phyloP scores from a whole-genome alignment of 2,113 vertebrate species.

The Notarius lentiginosus region DNA sequence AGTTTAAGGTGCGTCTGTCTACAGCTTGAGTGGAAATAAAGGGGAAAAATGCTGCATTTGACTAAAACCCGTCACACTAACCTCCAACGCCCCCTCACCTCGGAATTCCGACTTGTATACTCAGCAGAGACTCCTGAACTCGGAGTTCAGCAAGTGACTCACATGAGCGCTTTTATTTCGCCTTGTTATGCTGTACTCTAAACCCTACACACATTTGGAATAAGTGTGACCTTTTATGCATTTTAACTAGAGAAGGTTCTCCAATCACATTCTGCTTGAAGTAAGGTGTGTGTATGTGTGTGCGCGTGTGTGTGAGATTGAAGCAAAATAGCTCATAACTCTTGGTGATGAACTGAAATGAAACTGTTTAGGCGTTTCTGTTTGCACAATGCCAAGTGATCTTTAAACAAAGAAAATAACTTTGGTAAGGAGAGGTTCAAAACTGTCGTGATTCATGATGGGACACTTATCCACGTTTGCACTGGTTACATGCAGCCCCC shows the following conservation, averaged over 20 bases:
- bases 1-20: neutral
- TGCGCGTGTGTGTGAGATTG: no score
- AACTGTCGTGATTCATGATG: neutral
- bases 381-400: neutral
- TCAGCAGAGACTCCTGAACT: neutral
- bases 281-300: neutral
- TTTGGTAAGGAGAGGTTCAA: neutral
- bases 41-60: neutral
- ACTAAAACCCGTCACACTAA: neutral
- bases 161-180: neutral
- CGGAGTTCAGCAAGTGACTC: neutral
- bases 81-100: neutral
- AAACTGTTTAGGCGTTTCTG: neutral
- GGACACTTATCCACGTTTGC: neutral
- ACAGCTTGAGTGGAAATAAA: neutral
- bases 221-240: neutral
- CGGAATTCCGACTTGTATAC: neutral
- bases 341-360: neutral
- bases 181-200: neutral
- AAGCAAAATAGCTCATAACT: neutral
- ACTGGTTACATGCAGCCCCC: neutral
- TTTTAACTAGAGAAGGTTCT: neutral
- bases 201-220: neutral
- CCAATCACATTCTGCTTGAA: neutral
- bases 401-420: neutral